These are phyloP conservation scores for Psittacula echo DNA, from an alignment of 2,797 vertebrate species.

Conservation along the genomic window DNA sequence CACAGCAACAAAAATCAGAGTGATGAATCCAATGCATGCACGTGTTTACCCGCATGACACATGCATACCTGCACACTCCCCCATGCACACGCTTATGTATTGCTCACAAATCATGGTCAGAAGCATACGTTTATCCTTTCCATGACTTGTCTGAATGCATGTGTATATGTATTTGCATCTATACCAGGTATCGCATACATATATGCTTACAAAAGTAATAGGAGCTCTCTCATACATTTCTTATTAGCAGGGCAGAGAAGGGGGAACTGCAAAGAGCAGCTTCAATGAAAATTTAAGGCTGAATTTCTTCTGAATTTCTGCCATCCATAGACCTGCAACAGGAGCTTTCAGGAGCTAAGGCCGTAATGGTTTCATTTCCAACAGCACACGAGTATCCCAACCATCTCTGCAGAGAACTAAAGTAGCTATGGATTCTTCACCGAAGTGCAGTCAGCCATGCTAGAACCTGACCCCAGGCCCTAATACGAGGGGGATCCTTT, in stretches of 20 bases:
- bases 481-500: not conserved
- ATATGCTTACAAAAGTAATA: not conserved
- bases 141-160: not conserved
- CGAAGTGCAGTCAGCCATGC: not conserved
- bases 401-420: not conserved
- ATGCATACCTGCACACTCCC: not conserved
- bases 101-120: not conserved
- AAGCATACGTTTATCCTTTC: not conserved
- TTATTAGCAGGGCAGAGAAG: not conserved
- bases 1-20: not conserved
- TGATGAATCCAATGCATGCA: rapidly evolving
- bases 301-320: not conserved
- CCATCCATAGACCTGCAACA: not conserved
- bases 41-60: not conserved
- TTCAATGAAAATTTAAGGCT: not conserved
- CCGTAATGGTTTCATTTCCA: not conserved
- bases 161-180: not conserved
- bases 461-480: not conserved
- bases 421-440: not conserved
- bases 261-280: not conserved
- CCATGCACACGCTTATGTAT: rapidly evolving
- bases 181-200: not conserved
- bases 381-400: not conserved
- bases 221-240: rapidly evolving
- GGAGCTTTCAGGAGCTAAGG: not conserved